These are phyloP conservation scores for Dicerorhinus sumatrensis DNA, from an alignment of 2,113 vertebrate genomes.

Conservation along the genomic window DNA sequence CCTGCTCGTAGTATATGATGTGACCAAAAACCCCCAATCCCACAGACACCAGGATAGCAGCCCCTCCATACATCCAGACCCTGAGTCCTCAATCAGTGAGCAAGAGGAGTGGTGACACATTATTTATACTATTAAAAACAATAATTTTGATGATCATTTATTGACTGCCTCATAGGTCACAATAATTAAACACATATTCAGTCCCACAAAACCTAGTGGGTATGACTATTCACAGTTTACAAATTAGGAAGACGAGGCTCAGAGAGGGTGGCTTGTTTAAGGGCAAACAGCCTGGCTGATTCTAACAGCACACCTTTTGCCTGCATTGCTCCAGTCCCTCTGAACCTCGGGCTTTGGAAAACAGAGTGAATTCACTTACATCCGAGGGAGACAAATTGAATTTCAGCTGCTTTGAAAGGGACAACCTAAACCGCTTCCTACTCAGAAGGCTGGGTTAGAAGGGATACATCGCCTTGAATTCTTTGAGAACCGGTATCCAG, in stretches of 20 bases:
- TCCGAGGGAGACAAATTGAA: not conserved
- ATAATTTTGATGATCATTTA: not conserved
- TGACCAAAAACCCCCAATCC: not conserved
- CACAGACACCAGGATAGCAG: not conserved
- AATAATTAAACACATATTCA: not conserved
- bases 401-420: constrained; percentile 1
- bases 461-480: not conserved
- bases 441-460: not conserved
- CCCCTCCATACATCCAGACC: not conserved
- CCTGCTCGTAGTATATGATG: constrained; percentile 53
- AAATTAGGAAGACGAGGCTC: not conserved
- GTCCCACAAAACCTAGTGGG: not conserved
- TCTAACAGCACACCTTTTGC: not conserved
- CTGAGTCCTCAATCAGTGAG: not conserved
- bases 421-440: not conserved
- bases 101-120: not conserved
- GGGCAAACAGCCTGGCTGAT: not conserved
- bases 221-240: not conserved
- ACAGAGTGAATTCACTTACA: not conserved
- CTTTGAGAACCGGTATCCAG: not conserved
- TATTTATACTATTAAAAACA: not conserved
- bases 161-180: not conserved
- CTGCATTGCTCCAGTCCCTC: not conserved
- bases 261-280: not conserved
- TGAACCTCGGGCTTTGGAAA: not conserved